Evolutionary conservation across 1,140 invertebrate genomes (phyloP), one percentile per base, ranked within the genome.

Genomic region (Protaetia brevitarsis): DNA sequence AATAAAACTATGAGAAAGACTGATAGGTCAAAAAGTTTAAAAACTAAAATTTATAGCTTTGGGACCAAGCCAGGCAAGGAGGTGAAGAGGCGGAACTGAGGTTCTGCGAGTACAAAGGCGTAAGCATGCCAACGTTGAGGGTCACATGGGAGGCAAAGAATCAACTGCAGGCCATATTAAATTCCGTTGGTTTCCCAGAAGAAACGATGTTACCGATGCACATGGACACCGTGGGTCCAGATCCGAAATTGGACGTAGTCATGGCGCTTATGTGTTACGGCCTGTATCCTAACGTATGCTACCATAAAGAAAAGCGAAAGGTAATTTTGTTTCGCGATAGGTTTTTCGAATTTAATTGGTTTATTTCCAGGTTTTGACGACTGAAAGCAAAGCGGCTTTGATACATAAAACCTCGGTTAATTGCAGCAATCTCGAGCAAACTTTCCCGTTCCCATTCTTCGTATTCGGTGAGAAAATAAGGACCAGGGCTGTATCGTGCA

Each of bases 401-500:
- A 91, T 99, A 60, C 95, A 98, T 79, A 99, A 98, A 78, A 95
- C 95, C 0, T 99, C 96, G 0, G 95, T 99, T 0, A 98, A 98
- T 81, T 97, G 95, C 78, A 91, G 87, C 68, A 94, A 92, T 76
- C 82, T 86, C 63, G 89, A 92, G 51, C 86, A 94, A 63, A 85
- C 84, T 63, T 98, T 98, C 73, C 92, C 93, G 0, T 97, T 90
- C 65, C 97, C 97, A 2, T 94, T 97, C 75, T 98, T 99, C 78
- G 92, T 99, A 30, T 99, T 98, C 79, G 95, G 95, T 2, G 97
- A 99, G 82, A 99, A 99, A 86, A 95, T 99, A 51, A 87, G 96
- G 61, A 98, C 96, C 0, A 83, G 93, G 69, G 95, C 96, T 4
- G 95, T 99, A n/a, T 92, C 92, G 11, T 98, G 95, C 78, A 99